phyloP scores from a whole-genome alignment of 2,113 vertebrate genomes.

The Gasterosteus aculeatus region DNA sequence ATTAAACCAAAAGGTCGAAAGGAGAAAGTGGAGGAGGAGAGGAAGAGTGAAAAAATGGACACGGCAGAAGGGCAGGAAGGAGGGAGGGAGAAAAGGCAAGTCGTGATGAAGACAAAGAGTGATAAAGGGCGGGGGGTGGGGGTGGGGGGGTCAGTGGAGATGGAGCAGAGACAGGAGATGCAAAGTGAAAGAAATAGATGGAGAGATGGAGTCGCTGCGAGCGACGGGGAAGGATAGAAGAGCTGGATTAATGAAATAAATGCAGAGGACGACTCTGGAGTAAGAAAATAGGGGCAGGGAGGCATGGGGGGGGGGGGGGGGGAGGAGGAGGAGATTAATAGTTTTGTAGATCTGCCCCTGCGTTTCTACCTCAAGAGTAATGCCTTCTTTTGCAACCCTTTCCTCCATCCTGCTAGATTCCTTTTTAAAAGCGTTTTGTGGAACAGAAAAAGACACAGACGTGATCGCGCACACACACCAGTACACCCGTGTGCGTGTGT shows the following conservation, averaged over 20 bases:
- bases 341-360: constrained; percentile 78
- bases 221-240: constrained; percentile 57
- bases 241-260: constrained; percentile 78
- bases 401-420: constrained; percentile 68
- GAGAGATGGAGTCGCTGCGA: constrained; percentile 57
- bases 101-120: constrained; percentile 63
- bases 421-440: constrained; percentile 60
- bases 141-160: constrained; percentile 11
- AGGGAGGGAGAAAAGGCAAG: constrained; percentile 41
- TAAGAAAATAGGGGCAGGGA: constrained; percentile 52
- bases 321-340: constrained; percentile 76
- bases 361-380: constrained; percentile 77
- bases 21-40: constrained; percentile 21
- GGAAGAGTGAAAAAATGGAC: constrained; percentile 51
- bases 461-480: neutral
- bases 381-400: constrained; percentile 72
- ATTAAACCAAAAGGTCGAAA: constrained; percentile 55
- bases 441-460: constrained; percentile 64
- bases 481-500: neutral
- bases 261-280: constrained; percentile 73
- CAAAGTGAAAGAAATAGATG: constrained; percentile 69
- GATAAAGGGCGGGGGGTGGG: constrained; percentile 43
- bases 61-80: constrained; percentile 22
- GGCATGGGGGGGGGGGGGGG: constrained; percentile 41
- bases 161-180: constrained; percentile 46